Base-by-base conservation (phyloP, 2,797 vertebrate species). In the Catharus ustulatus region DNA sequence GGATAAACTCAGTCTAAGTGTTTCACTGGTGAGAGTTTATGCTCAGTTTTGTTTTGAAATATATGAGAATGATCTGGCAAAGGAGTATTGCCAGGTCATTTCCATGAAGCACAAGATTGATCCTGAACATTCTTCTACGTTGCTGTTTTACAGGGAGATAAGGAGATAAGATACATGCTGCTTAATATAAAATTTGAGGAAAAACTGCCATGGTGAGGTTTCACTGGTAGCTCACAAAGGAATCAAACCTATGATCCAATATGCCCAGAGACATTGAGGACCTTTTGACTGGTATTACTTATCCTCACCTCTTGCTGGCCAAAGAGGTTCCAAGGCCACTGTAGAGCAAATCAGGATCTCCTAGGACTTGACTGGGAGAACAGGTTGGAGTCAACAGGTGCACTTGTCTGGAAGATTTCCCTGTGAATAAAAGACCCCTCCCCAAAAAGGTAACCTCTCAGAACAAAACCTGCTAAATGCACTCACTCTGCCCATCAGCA, bases 21-120 rank as follows among this genome's bases (percentile, higher is more conserved):
- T 75, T 91, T 64, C 79, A 27, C 49, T 16, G 46, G 62, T 81
- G 54, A 62, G 86, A 84, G 59, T 24, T 87, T 52, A 46, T 36
- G 29, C 49, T 89, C 6, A 1, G 75, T 45, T 92, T 78, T 81
- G 66, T 90, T 95, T 93, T 83, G 92, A 92, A 96, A 92, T 74
- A 43, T 1, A 6, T 59, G 63, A 87, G 81, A 93, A 90, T 43
- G 24, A 91, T 77, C 72, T 80, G 69, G 77, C 62, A 87, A 49
- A 87, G 30, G 18, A 87, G 76, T 42, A 84, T 27, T 93, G 78
- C 86, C 94, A 94, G 93, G 69, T 76, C 67, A 77, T 93, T 94
- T 93, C 54, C 88, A 87, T 93, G 48, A 61, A 74, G 67, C 49
- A 26, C 84, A 68, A 64, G 89, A 95, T 69, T 49, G 89, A 85